Base-by-base conservation (phyloP, 1,140 invertebrate species). In the Bradynema listronoti region DNA sequence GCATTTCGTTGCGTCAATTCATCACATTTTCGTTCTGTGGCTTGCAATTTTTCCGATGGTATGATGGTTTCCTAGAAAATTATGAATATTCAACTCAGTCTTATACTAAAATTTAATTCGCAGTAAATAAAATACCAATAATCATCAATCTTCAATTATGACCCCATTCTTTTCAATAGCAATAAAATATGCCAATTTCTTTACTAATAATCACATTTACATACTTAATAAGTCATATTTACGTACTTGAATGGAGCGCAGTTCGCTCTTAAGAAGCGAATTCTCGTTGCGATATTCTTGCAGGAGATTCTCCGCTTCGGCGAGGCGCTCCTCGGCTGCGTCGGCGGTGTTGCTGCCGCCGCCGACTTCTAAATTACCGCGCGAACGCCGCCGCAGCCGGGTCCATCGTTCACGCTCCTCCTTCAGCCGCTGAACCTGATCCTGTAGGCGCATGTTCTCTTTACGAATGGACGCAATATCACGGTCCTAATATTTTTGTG, bases 1-100 rank as follows among this genome's bases (percentile, higher is more conserved):
- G 94, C 88, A 80, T 97, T 98, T 80, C 97, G 93, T 72, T 93
- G 89, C 86, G 90, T 63, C 63, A 68, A 61, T 47, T 70, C 56
- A 14, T 50, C 29, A 34, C 60, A 62, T 14, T 63, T 19, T 1
- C 39, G 27, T 46, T 73, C 68, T 19, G 69, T 51, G 11, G 66
- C 49, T 9, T 19, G 16, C 34, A 72, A 66, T 50, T 73, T n/a
- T n/a, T n/a, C 52, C 64, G 25, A 6, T 50, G 22, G 39, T 53
- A 25, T 27, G 47, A 27, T 1, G 39, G 14, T 58, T 50, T 39
- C 36, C 66, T 4, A 49, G 33, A 16, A 22, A 46, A n/a, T n/a
- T n/a, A n/a, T n/a, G n/a, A n/a, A n/a, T n/a, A n/a, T n/a, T n/a
- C n/a, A n/a, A n/a, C n/a, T n/a, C n/a, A n/a, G n/a, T n/a, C n/a